Base-by-base conservation (phyloP, 1,140 invertebrate genomes). In the Hormaphis cornu region DNA sequence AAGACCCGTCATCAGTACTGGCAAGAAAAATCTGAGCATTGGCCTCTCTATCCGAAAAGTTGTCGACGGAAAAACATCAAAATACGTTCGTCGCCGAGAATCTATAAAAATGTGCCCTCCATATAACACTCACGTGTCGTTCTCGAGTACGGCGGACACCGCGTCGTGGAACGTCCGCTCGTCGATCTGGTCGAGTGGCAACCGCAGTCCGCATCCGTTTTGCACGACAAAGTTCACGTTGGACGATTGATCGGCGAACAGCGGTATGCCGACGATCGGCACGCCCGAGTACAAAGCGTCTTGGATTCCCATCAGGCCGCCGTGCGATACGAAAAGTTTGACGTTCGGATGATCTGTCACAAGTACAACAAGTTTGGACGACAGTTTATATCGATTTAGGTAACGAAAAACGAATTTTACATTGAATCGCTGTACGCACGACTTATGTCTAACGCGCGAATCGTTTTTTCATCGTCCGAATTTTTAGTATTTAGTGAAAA, bases 231-330 rank as follows among this genome's bases (percentile, higher is more conserved):
- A 71, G 18, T 76, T 74, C 14, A 75, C 69, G 71, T 81, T 82
- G 40, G 73, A 73, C 10, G 69, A 70, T 50, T 75, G 73, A 16
- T 75, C 74, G 3, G 66, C 73, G 22, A 56, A 69, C 42, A 75
- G 35, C 0, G 74, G 73, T 44, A 75, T 73, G n/a, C 71, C 73
- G 1, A 82, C 26, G 6, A 82, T 72, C 4, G 81, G 81, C 2
- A 79, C 76, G 14, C 77, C 79, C 59, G 78, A 74, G 61, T 78
- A 78, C 6, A 78, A 72, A 1, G 78, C 76, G 71, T 82, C 81
- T 26, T 75, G 75, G 20, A 75, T 73, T 22, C 80, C 78, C 28
- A 80, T 74, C 30, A 79, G 74, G 1, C 81, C 81, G 54, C 81
- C 79, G 70, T 82, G 81, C 12, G 77, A 76, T 18, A 82, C 76